Base-by-base conservation (phyloP, 2,888 invertebrate species). In the Philaethria dido region DNA sequence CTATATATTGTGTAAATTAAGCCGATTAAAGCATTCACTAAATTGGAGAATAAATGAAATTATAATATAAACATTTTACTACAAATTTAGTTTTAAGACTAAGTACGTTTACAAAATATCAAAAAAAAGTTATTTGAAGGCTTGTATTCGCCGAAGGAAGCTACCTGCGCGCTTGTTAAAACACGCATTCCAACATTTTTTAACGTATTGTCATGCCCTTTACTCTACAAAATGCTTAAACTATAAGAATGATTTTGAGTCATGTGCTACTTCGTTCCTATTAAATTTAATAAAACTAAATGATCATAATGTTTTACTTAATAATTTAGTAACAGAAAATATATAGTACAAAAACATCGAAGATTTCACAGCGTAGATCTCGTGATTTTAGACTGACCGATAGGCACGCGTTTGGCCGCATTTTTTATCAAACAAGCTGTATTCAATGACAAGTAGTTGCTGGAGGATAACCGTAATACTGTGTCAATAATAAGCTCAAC, bases 121-220 rank as follows among this genome's bases (percentile, higher is more conserved):
- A 16, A 29, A 13, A 59, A 44, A 42, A 45, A 59, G 6, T 8
- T 4, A 25, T 44, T 59, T 14, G 62, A 64, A 47, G 42, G 33
- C 44, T 66, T 18, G 14, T 61, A 16, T 68, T 63, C 63, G 44
- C n/a, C 42, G 66, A 68, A 63, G 54, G 63, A 39, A 50, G 42
- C 69, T 67, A 69, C 47, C 69, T 67, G 71, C 66, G 67, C 69
- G 66, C 20, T 39, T 36, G 8, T 14, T 39, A 14, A 55, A 39
- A 20, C 36, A 50, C 13, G 48, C 62, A 62, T 66, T 54, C 71
- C 66, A 47, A 57, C 66, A 66, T 66, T 69, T 59, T 48, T 61
- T 59, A 20, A 25, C 14, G 9, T 36, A 11, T 39, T 13, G 14
- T 52, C 54, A 44, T 22, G 18, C 25, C 11, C 11, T n/a, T 42